Conservation (phyloP, 2,797 vertebrate genomes). For the Anisognathus igniventris region DNA sequence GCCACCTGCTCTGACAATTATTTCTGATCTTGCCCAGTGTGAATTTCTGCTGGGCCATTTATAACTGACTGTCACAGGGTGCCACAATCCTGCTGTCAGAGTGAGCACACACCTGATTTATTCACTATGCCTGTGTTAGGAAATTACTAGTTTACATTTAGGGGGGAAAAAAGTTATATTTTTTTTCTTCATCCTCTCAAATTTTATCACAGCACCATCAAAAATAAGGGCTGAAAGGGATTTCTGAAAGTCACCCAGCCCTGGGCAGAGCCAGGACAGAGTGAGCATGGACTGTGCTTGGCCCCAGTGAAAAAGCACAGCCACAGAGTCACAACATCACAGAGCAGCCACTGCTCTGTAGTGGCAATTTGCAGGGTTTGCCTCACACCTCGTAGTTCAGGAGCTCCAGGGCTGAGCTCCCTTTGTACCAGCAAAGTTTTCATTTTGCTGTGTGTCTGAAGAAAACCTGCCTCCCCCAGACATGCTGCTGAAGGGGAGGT, state of each 20-base stretch:
- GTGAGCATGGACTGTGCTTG: not conserved
- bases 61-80: not conserved
- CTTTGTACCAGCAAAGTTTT: not conserved
- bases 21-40: not conserved
- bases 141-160: not conserved
- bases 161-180: fast-evolving
- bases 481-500: not conserved
- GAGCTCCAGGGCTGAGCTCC: not conserved
- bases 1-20: not conserved
- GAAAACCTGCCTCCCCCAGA: fast-evolving
- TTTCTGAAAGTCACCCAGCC: not conserved
- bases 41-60: not conserved
- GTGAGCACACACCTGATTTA: not conserved
- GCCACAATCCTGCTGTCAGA: not conserved
- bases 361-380: not conserved
- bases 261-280: not conserved
- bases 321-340: not conserved
- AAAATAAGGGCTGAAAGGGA: not conserved
- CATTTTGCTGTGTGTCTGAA: not conserved
- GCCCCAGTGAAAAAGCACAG: not conserved
- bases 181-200: not conserved
- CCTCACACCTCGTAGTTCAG: not conserved
- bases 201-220: not conserved
- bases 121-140: fast-evolving
- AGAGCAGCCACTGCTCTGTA: not conserved